Conservation (phyloP, 2,797 vertebrate species). For the Leuciscus waleckii region DNA sequence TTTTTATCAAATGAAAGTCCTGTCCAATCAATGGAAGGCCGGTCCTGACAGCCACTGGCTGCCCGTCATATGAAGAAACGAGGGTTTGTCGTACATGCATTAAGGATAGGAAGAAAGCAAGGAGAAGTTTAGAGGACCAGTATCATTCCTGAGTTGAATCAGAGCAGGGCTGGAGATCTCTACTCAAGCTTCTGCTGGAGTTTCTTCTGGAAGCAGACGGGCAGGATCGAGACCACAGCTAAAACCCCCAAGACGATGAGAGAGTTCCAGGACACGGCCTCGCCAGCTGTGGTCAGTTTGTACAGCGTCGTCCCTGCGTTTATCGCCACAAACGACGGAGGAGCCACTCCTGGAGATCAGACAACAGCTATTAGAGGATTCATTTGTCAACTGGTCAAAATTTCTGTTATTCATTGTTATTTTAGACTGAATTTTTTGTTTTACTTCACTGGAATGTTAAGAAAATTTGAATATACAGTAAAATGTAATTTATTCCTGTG, state of each 20-base stretch:
- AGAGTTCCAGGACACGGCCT: conserved; percentile 98
- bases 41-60: not conserved
- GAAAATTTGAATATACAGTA: not conserved
- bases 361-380: not conserved
- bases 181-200: conserved; percentile 94
- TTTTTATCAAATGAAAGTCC: conserved; percentile 3
- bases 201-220: conserved; percentile 94
- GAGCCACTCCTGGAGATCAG: conserved; percentile 87
- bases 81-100: conserved; percentile 15
- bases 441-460: not conserved
- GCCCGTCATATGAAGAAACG: not conserved
- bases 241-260: conserved; percentile 91
- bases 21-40: not conserved
- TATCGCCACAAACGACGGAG: conserved; percentile 97
- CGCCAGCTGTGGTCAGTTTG: conserved; percentile 96
- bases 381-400: not conserved
- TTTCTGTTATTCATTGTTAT: not conserved
- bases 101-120: conserved; percentile 12
- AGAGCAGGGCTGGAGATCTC: conserved; percentile 57
- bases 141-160: conserved; percentile 69
- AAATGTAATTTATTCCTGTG: no score
- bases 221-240: conserved; percentile 92
- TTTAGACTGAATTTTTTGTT: not conserved
- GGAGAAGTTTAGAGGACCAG: conserved; percentile 40
- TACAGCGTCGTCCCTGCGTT: conserved; percentile 97